phyloP scores from a whole-genome alignment of 2,797 vertebrate species.

The Botia kubotai region DNA sequence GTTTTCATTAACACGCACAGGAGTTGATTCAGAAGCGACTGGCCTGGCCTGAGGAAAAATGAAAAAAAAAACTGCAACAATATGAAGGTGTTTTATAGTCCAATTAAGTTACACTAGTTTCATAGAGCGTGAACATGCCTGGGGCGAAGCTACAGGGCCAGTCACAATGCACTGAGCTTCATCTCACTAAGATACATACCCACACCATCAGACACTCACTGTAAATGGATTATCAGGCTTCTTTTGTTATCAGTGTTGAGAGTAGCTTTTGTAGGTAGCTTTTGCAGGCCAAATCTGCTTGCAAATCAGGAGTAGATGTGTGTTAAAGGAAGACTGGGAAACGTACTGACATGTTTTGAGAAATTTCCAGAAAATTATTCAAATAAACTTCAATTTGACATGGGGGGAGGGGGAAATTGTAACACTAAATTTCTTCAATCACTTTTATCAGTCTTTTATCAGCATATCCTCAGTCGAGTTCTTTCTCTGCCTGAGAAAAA shows the following conservation, averaged over 20 bases:
- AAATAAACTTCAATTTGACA: too few species aligned
- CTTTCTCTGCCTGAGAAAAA: too few species aligned
- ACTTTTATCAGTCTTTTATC: too few species aligned
- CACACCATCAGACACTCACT: constrained; percentile 60
- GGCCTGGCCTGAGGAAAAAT: constrained; percentile 56
- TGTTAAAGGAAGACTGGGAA: neutral
- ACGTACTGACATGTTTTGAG: neutral
- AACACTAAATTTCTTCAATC: too few species aligned
- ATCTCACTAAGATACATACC: constrained; percentile 65
- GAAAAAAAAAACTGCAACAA: constrained; percentile 64
- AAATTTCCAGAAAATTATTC: too few species aligned
- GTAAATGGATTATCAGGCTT: constrained; percentile 75
- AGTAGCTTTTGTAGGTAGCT: constrained; percentile 66
- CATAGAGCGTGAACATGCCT: constrained; percentile 67
- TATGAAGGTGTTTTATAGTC: constrained; percentile 78
- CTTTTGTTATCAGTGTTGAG: constrained; percentile 73
- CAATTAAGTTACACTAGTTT: constrained; percentile 82
- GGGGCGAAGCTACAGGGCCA: constrained; percentile 77
- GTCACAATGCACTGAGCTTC: constrained; percentile 74
- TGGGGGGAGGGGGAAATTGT: too few species aligned
- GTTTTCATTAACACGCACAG: constrained; percentile 74
- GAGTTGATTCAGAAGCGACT: constrained; percentile 65
- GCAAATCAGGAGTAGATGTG: constrained; percentile 11
- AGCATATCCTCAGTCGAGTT: too few species aligned
- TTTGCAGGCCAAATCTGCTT: constrained; percentile 67